Evolutionary conservation across 2,113 vertebrate genomes (phyloP).

Genomic region (Nanorana parkeri): DNA sequence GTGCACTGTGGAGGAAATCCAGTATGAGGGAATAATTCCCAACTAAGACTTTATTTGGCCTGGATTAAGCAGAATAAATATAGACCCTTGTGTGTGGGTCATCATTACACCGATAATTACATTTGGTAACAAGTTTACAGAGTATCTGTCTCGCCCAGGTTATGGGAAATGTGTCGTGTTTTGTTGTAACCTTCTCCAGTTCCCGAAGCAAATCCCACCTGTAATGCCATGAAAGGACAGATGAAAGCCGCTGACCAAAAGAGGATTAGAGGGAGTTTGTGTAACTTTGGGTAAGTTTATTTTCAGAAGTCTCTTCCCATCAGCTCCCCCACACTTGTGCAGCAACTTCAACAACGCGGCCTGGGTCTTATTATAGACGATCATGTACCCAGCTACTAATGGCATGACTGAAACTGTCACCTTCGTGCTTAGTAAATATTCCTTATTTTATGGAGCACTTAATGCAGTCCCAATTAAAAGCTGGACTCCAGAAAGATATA

Average conservation of each 20-base stretch:
- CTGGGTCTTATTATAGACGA: no score
- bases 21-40: neutral
- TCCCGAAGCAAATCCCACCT: slow-evolving; percentile 36
- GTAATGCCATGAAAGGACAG: slow-evolving; percentile 4
- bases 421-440: no score
- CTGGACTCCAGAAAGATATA: no score
- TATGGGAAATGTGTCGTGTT: slow-evolving; percentile 30
- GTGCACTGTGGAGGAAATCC: slow-evolving; percentile 36
- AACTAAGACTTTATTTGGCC: neutral
- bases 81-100: neutral
- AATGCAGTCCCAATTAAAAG: no score
- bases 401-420: no score
- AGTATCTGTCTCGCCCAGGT: neutral
- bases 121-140: neutral
- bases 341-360: neutral
- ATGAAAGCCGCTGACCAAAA: slow-evolving; percentile 4
- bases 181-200: slow-evolving; percentile 23
- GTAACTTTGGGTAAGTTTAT: neutral
- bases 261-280: neutral
- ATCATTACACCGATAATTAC: slow-evolving; percentile 34
- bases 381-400: no score
- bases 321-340: neutral
- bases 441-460: no score
- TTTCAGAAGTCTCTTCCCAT: slow-evolving; percentile 17
- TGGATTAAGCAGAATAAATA: neutral